Evolutionary conservation across 2,797 vertebrate genomes (phyloP).

Genomic region (Echiichthys vipera): DNA sequence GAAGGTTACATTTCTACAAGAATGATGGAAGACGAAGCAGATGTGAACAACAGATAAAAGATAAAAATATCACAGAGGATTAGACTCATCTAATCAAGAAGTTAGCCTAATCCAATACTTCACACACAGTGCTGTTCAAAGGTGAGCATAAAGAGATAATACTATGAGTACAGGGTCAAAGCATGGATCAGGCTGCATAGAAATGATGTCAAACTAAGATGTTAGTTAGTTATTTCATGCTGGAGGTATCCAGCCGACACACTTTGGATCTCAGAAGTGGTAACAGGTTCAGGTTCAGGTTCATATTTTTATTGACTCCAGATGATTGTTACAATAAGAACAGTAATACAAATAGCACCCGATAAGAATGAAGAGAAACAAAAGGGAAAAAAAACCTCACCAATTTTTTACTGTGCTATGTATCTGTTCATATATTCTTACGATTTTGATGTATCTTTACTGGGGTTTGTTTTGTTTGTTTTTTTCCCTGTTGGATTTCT

Average conservation of each 20-base stretch:
- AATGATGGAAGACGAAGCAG: slow-evolving; percentile 9
- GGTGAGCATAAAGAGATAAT: neutral
- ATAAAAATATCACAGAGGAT: slow-evolving; percentile 9
- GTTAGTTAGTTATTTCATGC: neutral
- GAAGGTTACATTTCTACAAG: slow-evolving; percentile 92
- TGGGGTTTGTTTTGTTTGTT: too few species aligned
- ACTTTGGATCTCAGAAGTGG: neutral
- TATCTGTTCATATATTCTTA: too few species aligned
- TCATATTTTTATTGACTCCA: neutral
- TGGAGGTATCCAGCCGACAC: neutral
- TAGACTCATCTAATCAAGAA: neutral
- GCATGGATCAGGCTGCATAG: neutral
- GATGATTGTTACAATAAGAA: neutral
- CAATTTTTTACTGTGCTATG: too few species aligned
- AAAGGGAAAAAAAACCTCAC: neutral
- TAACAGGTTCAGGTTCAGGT: neutral
- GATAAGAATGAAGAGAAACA: neutral
- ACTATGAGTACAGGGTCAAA: neutral
- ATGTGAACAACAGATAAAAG: neutral
- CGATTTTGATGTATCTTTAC: too few species aligned
- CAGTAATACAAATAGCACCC: neutral
- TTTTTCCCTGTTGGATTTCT: too few species aligned
- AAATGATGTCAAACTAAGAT: neutral
- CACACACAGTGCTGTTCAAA: neutral
- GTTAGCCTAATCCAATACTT: neutral